Evolutionary conservation across 2,113 vertebrate genomes (phyloP).

Genomic region (Cepphus grylle): DNA sequence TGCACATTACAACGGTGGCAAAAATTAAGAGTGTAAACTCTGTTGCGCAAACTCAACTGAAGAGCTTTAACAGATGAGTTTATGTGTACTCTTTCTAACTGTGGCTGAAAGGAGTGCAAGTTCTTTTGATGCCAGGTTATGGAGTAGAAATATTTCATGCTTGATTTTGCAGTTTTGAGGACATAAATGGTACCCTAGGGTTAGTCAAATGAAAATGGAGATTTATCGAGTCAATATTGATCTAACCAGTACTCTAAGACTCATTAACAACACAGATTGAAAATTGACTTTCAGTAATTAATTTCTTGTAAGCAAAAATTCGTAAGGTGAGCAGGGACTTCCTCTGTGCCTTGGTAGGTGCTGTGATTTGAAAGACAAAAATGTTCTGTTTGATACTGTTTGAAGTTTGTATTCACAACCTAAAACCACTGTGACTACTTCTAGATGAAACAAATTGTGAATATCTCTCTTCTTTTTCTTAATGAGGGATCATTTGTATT

Average conservation of each 20-base stretch:
- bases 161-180: neutral
- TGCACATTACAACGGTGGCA: neutral
- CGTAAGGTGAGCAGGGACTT: constrained; percentile 4
- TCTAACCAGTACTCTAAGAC: neutral
- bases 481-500: neutral
- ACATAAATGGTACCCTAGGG: neutral
- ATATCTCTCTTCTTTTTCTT: neutral
- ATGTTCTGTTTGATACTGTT: neutral
- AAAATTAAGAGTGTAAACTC: neutral
- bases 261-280: constrained; percentile 41
- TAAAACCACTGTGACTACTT: neutral
- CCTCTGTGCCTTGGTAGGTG: neutral
- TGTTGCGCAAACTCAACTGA: neutral
- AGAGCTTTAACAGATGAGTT: neutral
- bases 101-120: neutral
- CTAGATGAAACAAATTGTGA: neutral
- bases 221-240: constrained; percentile 27
- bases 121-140: neutral
- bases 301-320: constrained; percentile 19
- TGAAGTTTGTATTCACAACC: neutral
- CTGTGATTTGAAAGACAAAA: neutral
- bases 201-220: neutral
- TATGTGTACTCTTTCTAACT: neutral
- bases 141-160: neutral
- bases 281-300: constrained; percentile 37